Evolutionary conservation across 2,113 vertebrate species (phyloP), one percentile per base, ranked within the genome.

Genomic region (Sminthopsis crassicaudata): DNA sequence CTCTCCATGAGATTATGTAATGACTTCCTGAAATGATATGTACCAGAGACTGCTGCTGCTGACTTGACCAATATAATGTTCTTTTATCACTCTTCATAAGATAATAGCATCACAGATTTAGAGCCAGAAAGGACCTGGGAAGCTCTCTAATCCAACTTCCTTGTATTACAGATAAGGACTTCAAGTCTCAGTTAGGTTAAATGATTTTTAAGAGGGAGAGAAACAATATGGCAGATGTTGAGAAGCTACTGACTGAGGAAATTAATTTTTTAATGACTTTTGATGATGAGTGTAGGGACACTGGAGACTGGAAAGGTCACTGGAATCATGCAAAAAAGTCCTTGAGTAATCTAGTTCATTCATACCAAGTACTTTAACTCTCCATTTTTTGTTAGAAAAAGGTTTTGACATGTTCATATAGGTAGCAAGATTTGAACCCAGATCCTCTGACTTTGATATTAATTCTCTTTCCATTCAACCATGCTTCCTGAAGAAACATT

Each of bases 61-160:
- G 89, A 0, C 67, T 91, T 52, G 91, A 92, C 93, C 60, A 96
- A 57, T 93, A 93, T 91, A n/a, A 51, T 90, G 48, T 88, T 27
- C 9, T 52, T 8, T 60, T 76, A 42, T 76, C 60, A n/a, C n/a
- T 76, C 36, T 76, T 76, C 36, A 19, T n/a, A 76, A 76, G 60
- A 76, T n/a, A 76, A n/a, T 76, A n/a, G 36, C n/a, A n/a, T n/a
- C 60, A 76, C n/a, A 76, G 30, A n/a, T 76, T n/a, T 76, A n/a
- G 36, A n/a, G 60, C 60, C 36, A 76, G 60, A 76, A n/a, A 16
- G 16, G 36, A n/a, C 14, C 14, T 76, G 30, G 60, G 60, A 76
- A 36, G 4, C 36, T 76, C 36, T 76, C 60, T 76, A n/a, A 3
- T 19, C 36, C 60, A n/a, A 60, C 26, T 9, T 30, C 11, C 60